These are phyloP conservation scores for Rhamnusium bicolor DNA, from an alignment of 2,888 invertebrate genomes.

Conservation along the genomic window DNA sequence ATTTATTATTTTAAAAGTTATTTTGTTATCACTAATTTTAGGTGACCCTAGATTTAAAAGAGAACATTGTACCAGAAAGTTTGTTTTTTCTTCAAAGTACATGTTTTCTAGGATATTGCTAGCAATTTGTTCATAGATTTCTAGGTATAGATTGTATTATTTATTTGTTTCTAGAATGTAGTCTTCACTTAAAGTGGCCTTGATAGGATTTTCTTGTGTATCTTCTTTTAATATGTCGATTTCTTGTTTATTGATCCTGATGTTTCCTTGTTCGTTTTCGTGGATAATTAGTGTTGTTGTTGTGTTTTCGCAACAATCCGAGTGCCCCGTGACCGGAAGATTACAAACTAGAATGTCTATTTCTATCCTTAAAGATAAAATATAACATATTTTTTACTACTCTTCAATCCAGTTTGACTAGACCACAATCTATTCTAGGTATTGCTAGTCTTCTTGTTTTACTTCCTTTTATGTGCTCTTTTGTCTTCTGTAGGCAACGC, in stretches of 20 bases:
- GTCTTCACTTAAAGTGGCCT: not conserved
- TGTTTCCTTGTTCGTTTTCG: not conserved
- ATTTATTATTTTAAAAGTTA: too few relatives aligned
- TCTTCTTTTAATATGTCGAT: not conserved
- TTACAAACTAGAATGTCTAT: not conserved
- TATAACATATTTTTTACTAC: not conserved
- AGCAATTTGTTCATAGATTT: not conserved
- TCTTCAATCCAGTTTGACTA: not conserved
- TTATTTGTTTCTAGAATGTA: not conserved
- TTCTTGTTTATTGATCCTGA: not conserved
- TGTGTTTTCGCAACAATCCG: not conserved
- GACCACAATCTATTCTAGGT: not conserved
- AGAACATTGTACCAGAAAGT: not conserved
- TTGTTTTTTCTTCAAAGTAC: not conserved
- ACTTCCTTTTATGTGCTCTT: too few relatives aligned
- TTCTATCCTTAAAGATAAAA: not conserved
- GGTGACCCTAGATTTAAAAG: not conserved
- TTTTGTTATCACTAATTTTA: too few relatives aligned
- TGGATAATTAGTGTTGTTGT: not conserved
- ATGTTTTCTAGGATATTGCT: not conserved
- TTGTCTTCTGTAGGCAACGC: too few relatives aligned
- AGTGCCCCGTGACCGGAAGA: not conserved
- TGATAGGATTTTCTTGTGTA: not conserved
- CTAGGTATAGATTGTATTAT: not conserved
- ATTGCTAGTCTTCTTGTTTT: too few relatives aligned